phyloP scores from a whole-genome alignment of 2,888 invertebrate species.

The Rhodophaea formosa region DNA sequence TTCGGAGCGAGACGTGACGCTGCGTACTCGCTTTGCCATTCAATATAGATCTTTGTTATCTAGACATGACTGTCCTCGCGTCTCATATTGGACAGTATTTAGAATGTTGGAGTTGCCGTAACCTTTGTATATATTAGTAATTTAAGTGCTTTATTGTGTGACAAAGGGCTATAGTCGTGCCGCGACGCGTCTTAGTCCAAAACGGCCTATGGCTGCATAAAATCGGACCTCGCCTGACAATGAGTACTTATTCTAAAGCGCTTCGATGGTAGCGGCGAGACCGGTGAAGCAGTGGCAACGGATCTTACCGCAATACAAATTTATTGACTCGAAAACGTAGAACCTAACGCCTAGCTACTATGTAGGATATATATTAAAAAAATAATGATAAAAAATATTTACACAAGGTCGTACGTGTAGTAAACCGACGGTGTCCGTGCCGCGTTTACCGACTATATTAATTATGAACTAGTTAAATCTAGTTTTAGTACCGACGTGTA shows the following conservation, averaged over 20 bases:
- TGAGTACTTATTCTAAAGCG: constrained; percentile 12
- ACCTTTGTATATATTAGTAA: too few species aligned
- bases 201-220: constrained; percentile 3
- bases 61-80: too few species aligned
- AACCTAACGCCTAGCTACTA: constrained; percentile 16
- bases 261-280: constrained; percentile 18
- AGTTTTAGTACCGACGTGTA: constrained; percentile 14
- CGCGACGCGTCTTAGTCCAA: not conserved
- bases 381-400: constrained; percentile 16
- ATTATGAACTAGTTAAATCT: constrained; percentile 3
- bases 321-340: constrained; percentile 16
- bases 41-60: not conserved
- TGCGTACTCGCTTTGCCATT: too few species aligned
- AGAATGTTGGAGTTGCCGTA: too few species aligned
- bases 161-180: not conserved
- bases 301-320: constrained; percentile 6
- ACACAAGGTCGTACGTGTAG: constrained; percentile 10
- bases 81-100: too few species aligned
- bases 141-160: too few species aligned
- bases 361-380: constrained; percentile 17
- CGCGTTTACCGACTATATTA: constrained; percentile 6
- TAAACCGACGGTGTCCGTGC: constrained; percentile 12
- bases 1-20: not conserved
- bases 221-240: not conserved
- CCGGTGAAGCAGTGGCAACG: not conserved